Evolutionary conservation across 2,888 invertebrate species (phyloP).

Genomic region (Ophion obscuratus): DNA sequence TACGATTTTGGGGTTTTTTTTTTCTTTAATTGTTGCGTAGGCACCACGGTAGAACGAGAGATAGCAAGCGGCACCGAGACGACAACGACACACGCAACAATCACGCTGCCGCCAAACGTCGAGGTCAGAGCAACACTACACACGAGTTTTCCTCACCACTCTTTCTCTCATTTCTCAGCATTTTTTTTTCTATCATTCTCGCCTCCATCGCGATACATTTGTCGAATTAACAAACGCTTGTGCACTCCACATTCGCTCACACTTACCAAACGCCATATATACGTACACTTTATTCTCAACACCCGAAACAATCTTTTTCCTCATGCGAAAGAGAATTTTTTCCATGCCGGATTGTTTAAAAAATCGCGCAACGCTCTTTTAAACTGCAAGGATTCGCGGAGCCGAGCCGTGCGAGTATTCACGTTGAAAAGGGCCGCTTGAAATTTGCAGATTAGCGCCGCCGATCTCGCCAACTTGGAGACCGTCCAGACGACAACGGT

Average conservation of each 20-base stretch:
- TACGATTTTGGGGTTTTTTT: slow-evolving; percentile 49
- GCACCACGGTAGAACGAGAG: slow-evolving; percentile 83
- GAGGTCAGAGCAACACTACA: slow-evolving; percentile 79
- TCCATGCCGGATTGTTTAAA: slow-evolving; percentile 12
- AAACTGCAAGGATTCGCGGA: too few relatives aligned
- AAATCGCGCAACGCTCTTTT: too few relatives aligned
- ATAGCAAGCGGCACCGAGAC: slow-evolving; percentile 82
- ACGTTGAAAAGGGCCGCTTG: neutral
- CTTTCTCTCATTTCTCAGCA: slow-evolving; percentile 29
- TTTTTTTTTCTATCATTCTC: slow-evolving; percentile 6
- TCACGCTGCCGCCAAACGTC: slow-evolving; percentile 82
- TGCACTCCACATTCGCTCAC: slow-evolving; percentile 42
- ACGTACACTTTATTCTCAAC: neutral
- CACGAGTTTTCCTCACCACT: slow-evolving; percentile 6
- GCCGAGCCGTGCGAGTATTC: neutral
- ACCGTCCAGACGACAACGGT: slow-evolving; percentile 81
- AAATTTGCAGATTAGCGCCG: slow-evolving; percentile 81
- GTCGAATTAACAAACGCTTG: slow-evolving; percentile 54
- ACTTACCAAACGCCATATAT: neutral
- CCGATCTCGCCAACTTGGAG: slow-evolving; percentile 81
- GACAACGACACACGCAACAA: slow-evolving; percentile 83
- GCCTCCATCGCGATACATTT: slow-evolving; percentile 4
- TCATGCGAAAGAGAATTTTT: neutral
- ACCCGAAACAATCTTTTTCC: neutral
- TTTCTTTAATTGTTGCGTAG: slow-evolving; percentile 76